Evolutionary conservation across 2,113 vertebrate genomes (phyloP).

Genomic region (Thunnus maccoyii): DNA sequence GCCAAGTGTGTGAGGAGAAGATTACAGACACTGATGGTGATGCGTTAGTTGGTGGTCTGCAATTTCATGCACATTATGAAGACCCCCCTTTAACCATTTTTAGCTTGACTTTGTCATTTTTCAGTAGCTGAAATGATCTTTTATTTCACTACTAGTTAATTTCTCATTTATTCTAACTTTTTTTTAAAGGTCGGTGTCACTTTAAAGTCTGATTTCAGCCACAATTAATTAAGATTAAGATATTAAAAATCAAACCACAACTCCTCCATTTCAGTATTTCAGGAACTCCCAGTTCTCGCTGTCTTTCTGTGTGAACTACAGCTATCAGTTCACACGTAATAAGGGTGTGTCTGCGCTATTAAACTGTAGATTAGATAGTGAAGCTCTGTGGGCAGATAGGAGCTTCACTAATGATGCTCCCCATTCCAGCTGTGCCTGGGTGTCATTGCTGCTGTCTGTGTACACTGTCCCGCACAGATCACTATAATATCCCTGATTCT

Average conservation of each 20-base stretch:
- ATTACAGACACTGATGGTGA: neutral
- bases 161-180: neutral
- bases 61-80: neutral
- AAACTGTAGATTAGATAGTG: slow-evolving; percentile 66
- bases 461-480: neutral
- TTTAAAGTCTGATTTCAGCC: neutral
- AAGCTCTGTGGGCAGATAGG: slow-evolving; percentile 15
- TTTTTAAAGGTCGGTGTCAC: neutral
- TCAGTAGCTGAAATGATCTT: neutral
- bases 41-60: slow-evolving; percentile 15
- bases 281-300: neutral
- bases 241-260: neutral
- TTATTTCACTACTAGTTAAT: neutral
- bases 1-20: neutral
- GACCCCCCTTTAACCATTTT: too few relatives aligned
- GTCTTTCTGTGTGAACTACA: slow-evolving; percentile 38
- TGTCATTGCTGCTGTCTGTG: neutral
- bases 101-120: neutral
- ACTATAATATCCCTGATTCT: neutral
- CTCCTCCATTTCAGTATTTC: neutral
- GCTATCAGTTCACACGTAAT: slow-evolving; percentile 51
- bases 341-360: slow-evolving; percentile 63
- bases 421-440: slow-evolving; percentile 8
- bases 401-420: slow-evolving; percentile 52
- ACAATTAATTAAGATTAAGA: neutral